Evolutionary conservation across 2,113 vertebrate species (phyloP).

Genomic region (Athene noctua): DNA sequence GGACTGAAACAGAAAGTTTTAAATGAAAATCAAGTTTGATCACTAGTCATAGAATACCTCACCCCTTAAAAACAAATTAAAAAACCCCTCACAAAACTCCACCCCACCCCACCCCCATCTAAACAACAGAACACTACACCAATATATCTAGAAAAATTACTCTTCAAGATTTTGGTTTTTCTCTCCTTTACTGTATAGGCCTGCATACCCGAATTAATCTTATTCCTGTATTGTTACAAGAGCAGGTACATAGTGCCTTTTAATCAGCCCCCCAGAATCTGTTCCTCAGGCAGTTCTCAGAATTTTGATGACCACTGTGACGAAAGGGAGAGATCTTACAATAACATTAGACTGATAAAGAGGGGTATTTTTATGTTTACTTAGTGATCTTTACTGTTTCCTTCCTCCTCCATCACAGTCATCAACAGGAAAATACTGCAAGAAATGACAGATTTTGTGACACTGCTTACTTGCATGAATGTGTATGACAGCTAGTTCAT

Average conservation of each 20-base stretch:
- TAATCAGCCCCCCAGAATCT: neutral
- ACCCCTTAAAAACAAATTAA: neutral
- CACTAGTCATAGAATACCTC: neutral
- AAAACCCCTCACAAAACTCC: neutral
- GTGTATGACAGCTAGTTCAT: neutral
- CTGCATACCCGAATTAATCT: neutral
- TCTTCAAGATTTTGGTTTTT: neutral
- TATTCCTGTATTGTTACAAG: neutral
- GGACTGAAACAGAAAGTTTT: neutral
- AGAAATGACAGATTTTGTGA: neutral
- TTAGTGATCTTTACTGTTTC: neutral
- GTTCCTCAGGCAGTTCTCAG: neutral
- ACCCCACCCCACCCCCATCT: neutral
- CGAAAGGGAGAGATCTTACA: neutral
- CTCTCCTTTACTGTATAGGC: neutral
- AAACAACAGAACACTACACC: neutral
- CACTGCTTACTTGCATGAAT: neutral
- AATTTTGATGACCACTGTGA: neutral
- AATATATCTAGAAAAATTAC: neutral
- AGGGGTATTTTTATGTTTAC: neutral
- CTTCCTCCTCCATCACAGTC: neutral
- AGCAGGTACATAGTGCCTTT: neutral
- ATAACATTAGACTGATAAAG: neutral
- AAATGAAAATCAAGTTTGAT: neutral
- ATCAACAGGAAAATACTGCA: neutral